Conservation (phyloP, 2,113 vertebrate species). For the Forbesichthys agassizii region DNA sequence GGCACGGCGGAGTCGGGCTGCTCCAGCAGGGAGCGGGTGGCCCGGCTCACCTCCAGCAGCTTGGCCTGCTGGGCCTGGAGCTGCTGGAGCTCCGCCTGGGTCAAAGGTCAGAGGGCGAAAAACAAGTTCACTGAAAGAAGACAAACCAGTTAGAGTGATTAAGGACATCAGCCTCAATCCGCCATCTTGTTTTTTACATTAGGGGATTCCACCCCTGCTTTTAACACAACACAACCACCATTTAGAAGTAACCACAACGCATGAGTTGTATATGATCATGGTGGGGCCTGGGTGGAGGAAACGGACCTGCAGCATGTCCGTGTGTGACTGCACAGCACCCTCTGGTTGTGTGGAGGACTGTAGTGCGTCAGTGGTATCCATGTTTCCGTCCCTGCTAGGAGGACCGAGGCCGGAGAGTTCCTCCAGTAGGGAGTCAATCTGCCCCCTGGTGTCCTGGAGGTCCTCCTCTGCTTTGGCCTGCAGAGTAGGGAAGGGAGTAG, state of each 20-base stretch:
- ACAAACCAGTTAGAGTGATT: not conserved
- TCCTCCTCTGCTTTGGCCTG: conserved; percentile 91
- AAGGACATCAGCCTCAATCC: too few species aligned
- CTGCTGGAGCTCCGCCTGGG: conserved; percentile 84
- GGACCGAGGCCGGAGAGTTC: conserved; percentile 64
- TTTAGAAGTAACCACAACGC: too few species aligned
- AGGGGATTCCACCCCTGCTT: too few species aligned
- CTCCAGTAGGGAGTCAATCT: conserved; percentile 84
- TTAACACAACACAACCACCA: too few species aligned
- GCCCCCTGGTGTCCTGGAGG: conserved; percentile 85
- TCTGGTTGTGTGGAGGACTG: conserved; percentile 53
- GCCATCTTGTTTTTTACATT: too few species aligned
- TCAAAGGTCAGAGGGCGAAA: not conserved
- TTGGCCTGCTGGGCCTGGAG: conserved; percentile 91
- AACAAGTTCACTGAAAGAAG: not conserved
- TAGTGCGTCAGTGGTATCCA: conserved; percentile 29
- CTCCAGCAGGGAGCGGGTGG: conserved; percentile 85
- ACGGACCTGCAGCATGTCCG: conserved; percentile 85
- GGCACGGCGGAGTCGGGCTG: conserved; percentile 81
- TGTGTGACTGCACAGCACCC: conserved; percentile 76
- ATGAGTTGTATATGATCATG: too few species aligned
- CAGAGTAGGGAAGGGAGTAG: conserved; percentile 14
- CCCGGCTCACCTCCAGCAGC: conserved; percentile 85
- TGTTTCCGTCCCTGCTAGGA: conserved; percentile 20
- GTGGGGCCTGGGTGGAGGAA: too few species aligned